Base-by-base conservation (phyloP, 2,888 invertebrate genomes). In the Rotaria macrura region DNA sequence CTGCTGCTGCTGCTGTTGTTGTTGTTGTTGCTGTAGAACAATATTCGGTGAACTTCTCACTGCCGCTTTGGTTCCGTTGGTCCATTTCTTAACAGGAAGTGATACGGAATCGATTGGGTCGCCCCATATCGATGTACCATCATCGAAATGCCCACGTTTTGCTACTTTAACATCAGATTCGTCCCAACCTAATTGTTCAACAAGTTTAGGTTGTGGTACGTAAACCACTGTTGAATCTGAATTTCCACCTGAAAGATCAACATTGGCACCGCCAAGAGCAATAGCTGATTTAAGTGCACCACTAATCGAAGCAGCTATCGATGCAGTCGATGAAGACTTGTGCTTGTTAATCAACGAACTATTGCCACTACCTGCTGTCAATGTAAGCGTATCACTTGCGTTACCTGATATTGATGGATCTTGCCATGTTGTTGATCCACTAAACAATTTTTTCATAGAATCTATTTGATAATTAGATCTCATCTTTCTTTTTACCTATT, bases 51-150 rank as follows among this genome's bases (percentile, higher is more conserved):
- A 57, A 84, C 84, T 85, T 14, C 84, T 83, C 29, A 84, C 43
- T 38, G 43, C 84, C 65, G 83, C 49, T 72, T 86, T 84, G n/a
- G 84, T 84, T 29, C 65, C 40, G 43, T 85, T 74, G 6, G 84
- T 84, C 86, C 86, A 86, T 57, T 86, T 86, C 79, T 84, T 54
- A 12, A 86, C 79, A 40, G 72, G 84, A 25, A 40, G n/a, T 40
- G 40, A 29, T 20, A 57, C 47, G 14, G 14, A 43, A 3, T 84
- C 55, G 17, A 84, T 74, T 10, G 86, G 86, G 55, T 86, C 86
- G 38, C 86, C 86, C 86, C 86, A 86, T 38, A 86, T 84, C 12
- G 43, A 52, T 40, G 86, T 86, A 74, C 86, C 86, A 57, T 86
- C 86, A 57, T 86, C 86, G 17, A 79, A 79, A 43, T 79, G 43